phyloP scores from a whole-genome alignment of 2,113 vertebrate species.

The Madoqua kirkii region DNA sequence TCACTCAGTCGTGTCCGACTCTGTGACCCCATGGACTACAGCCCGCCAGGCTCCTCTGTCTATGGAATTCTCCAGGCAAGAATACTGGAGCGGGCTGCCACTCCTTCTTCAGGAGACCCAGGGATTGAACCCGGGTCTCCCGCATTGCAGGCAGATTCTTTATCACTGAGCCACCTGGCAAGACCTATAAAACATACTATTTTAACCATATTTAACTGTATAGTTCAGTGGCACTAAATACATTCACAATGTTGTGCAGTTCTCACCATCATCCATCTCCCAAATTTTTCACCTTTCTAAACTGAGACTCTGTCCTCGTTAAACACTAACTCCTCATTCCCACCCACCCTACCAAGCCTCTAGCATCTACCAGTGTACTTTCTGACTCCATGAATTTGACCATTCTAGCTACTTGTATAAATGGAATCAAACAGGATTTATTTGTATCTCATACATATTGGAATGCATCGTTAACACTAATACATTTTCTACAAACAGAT shows the following conservation, averaged over 20 bases:
- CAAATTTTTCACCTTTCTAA: background rate
- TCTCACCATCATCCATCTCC: background rate
- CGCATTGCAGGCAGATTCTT: background rate
- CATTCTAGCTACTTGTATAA: background rate
- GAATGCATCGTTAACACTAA: accelerated
- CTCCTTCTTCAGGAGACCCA: background rate
- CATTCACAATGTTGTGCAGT: background rate
- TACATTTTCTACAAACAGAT: background rate
- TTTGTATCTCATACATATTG: background rate
- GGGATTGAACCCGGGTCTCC: background rate
- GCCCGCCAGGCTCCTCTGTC: background rate
- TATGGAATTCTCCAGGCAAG: background rate
- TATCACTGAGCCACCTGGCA: background rate
- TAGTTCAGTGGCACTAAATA: background rate
- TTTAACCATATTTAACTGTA: background rate
- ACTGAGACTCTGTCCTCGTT: background rate
- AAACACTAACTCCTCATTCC: background rate
- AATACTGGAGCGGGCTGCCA: background rate
- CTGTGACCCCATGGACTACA: background rate
- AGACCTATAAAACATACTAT: background rate
- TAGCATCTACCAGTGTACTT: background rate
- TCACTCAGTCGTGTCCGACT: background rate
- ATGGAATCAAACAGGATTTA: background rate
- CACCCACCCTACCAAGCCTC: background rate
- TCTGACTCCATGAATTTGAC: background rate